These are phyloP conservation scores for Salarias fasciatus DNA, from an alignment of 2,797 vertebrate species.

Conservation along the genomic window DNA sequence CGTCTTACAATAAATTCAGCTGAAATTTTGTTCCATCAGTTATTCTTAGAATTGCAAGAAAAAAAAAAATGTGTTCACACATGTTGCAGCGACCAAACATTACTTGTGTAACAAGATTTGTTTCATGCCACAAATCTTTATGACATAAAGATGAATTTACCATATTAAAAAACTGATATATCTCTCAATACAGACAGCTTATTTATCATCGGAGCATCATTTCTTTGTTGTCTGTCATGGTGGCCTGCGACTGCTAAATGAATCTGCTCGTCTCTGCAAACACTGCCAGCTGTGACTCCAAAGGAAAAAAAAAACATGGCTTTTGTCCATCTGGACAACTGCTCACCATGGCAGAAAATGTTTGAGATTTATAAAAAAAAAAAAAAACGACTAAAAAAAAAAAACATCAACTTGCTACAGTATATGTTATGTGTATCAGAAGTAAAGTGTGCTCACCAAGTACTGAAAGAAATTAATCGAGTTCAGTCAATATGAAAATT, in stretches of 20 bases:
- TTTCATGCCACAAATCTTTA: constrained; percentile 26
- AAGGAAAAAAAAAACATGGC: constrained; percentile 46
- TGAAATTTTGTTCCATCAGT: neutral
- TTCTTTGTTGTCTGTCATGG: constrained; percentile 43
- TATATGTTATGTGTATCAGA: constrained; percentile 6
- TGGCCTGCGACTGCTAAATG: constrained; percentile 41
- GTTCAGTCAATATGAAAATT: constrained; percentile 24
- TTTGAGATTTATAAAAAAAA: constrained; percentile 35
- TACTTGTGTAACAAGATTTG: constrained; percentile 24
- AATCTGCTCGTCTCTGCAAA: constrained; percentile 47
- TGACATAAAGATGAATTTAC: constrained; percentile 50
- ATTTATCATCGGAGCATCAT: constrained; percentile 45
- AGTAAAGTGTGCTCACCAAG: constrained; percentile 15
- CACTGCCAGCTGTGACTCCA: constrained; percentile 52
- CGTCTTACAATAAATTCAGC: no score
- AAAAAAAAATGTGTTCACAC: constrained; percentile 8
- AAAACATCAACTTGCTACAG: neutral
- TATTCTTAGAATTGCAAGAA: constrained; percentile 2
- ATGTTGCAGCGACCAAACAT: constrained; percentile 11
- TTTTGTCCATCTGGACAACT: constrained; percentile 45
- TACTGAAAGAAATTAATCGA: constrained; percentile 12
- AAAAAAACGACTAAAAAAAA: neutral
- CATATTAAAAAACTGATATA: constrained; percentile 35
- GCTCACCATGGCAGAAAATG: constrained; percentile 42
- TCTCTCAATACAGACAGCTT: constrained; percentile 26